Evolutionary conservation across 1,140 invertebrate genomes (phyloP).

Genomic region (Leucophenga varia): DNA sequence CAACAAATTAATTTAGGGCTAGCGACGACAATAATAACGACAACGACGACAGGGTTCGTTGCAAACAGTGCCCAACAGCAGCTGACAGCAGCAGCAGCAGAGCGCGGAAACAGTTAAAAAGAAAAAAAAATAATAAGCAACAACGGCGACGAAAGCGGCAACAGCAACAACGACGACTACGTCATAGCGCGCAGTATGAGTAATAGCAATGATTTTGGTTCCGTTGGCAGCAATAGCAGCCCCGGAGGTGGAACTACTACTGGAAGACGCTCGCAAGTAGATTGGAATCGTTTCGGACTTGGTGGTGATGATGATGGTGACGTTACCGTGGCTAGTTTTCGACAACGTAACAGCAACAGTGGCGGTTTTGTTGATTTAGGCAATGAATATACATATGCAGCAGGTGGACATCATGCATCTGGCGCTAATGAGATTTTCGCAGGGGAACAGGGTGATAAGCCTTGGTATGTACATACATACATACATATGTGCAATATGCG

Average conservation of each 20-base stretch:
- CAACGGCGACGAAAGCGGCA: conserved; percentile 3
- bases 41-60: conserved; percentile 8
- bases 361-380: conserved; percentile 71
- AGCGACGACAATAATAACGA: background rate
- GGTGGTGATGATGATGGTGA: conserved; percentile 49
- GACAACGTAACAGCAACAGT: conserved; percentile 59
- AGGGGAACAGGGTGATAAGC: conserved; percentile 72
- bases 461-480: conserved; percentile 40
- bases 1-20: too few species aligned
- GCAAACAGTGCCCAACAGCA: conserved; percentile 10
- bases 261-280: conserved; percentile 11
- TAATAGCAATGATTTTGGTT: conserved; percentile 39
- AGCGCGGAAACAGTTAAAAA: too few species aligned
- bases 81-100: conserved; percentile 4
- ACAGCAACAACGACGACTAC: conserved; percentile 8
- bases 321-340: conserved; percentile 44
- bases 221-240: conserved; percentile 13
- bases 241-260: too few species aligned
- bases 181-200: conserved; percentile 31
- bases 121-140: too few species aligned
- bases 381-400: conserved; percentile 72
- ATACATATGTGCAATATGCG: too few species aligned
- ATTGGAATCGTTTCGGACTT: conserved; percentile 52
- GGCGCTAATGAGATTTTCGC: conserved; percentile 85
- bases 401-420: conserved; percentile 78